These are phyloP conservation scores for Aporophyla nigra DNA, from an alignment of 2,888 invertebrate genomes.

Conservation along the genomic window DNA sequence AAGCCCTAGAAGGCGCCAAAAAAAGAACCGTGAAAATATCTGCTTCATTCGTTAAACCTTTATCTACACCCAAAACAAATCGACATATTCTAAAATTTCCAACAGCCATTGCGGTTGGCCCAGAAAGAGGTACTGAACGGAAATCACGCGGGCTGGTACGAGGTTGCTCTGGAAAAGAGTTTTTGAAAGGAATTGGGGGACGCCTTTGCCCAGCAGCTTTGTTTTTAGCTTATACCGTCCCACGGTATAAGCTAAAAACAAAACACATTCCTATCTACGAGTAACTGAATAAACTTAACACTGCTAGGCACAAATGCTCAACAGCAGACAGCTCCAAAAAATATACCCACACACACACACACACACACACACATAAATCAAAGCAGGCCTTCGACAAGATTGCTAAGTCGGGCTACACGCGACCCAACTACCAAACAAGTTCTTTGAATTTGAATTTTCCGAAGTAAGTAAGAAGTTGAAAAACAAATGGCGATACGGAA, in stretches of 20 bases:
- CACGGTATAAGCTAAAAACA: too few species aligned
- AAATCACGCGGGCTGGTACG: too few species aligned
- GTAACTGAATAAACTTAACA: constrained; percentile 35
- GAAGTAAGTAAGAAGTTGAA: constrained; percentile 81
- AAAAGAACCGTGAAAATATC: neutral
- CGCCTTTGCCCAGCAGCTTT: too few species aligned
- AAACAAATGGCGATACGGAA: constrained; percentile 84
- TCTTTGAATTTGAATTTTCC: constrained; percentile 80
- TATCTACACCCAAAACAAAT: neutral
- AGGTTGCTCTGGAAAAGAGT: too few species aligned
- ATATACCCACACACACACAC: constrained; percentile 67
- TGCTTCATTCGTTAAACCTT: neutral
- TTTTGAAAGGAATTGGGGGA: too few species aligned
- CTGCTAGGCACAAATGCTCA: constrained; percentile 44
- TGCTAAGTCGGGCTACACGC: constrained; percentile 71
- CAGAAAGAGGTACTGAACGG: too few species aligned
- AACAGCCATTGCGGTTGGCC: too few species aligned
- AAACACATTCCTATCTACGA: neutral
- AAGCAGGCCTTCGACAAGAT: constrained; percentile 75
- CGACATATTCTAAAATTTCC: neutral
- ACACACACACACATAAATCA: constrained; percentile 71
- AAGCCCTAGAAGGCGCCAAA: neutral
- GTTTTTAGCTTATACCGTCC: too few species aligned
- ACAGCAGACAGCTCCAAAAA: constrained; percentile 12
- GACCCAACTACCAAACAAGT: constrained; percentile 75